phyloP scores from a whole-genome alignment of 2,888 invertebrate genomes.

The Caenorhabditis uteleia region DNA sequence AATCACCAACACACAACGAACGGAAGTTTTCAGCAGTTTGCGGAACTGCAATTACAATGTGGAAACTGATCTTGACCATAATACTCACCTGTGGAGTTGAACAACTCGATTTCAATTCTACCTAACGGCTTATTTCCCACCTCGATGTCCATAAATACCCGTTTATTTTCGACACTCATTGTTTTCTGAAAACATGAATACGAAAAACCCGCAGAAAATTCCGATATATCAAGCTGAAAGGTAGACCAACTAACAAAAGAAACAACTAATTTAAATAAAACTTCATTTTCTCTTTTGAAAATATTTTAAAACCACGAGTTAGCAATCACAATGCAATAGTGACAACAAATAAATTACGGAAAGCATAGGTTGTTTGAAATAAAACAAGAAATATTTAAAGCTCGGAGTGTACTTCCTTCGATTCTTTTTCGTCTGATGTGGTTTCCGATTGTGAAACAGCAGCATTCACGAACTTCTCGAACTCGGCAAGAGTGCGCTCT shows the following conservation, averaged over 20 bases:
- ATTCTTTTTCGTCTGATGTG: constrained; percentile 8
- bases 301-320: too few species aligned
- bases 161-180: constrained; percentile 4
- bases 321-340: too few species aligned
- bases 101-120: constrained; percentile 53
- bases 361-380: too few species aligned
- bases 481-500: constrained; percentile 87
- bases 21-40: constrained; percentile 87
- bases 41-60: constrained; percentile 76
- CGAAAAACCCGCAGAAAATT: not conserved
- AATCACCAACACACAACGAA: constrained; percentile 91
- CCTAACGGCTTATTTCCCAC: constrained; percentile 51
- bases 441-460: constrained; percentile 7
- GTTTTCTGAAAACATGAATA: not conserved
- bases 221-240: not conserved
- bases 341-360: too few species aligned
- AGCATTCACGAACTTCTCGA: constrained; percentile 82
- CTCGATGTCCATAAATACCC: constrained; percentile 58
- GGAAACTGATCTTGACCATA: not conserved
- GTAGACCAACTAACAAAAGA: constrained; percentile 2
- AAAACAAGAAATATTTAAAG: not conserved
- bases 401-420: too few species aligned
- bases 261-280: not conserved
- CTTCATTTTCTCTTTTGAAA: too few species aligned
- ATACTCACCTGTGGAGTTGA: constrained; percentile 10